Conservation (phyloP, 2,113 vertebrate genomes). For the Rostratula benghalensis region DNA sequence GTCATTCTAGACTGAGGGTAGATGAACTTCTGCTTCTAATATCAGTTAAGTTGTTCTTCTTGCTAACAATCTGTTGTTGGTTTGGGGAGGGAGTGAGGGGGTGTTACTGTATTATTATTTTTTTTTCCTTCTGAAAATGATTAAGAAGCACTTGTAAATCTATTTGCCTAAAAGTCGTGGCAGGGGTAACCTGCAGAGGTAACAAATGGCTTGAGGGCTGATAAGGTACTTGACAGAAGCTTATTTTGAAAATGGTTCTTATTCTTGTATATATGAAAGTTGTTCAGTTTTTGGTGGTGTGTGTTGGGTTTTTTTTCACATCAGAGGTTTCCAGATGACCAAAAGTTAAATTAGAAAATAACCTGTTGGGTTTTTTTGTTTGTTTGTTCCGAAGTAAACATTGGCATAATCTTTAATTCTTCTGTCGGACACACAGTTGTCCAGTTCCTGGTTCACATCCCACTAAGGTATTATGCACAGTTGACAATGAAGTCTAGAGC, state of each 20-base stretch:
- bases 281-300: background rate
- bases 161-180: background rate
- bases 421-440: background rate
- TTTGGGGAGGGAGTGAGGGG: rapidly evolving
- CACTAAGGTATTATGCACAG: background rate
- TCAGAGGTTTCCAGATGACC: background rate
- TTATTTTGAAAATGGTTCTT: background rate
- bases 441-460: background rate
- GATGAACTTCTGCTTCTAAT: background rate
- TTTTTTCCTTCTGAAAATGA: background rate
- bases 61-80: background rate
- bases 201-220: background rate
- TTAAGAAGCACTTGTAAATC: background rate
- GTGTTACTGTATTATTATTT: too few relatives aligned
- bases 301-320: background rate
- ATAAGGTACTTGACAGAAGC: background rate
- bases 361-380: background rate
- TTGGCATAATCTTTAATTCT: background rate
- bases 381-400: background rate
- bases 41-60: background rate
- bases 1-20: background rate
- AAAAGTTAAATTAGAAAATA: background rate
- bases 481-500: background rate
- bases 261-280: background rate
- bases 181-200: background rate